Conservation (phyloP, 2,888 invertebrate species). For the Beris morrisii region DNA sequence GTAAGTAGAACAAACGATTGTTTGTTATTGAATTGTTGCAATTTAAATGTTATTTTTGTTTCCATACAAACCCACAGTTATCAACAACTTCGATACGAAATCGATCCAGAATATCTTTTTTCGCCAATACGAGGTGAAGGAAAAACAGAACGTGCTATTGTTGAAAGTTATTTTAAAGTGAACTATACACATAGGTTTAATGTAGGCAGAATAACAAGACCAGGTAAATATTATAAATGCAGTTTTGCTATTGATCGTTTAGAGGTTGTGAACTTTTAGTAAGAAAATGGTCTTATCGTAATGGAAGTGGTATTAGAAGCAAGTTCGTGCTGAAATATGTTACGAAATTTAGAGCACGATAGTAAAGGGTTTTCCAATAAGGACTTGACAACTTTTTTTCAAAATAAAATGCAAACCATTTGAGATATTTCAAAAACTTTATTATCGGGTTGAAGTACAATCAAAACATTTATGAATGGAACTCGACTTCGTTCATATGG, state of each 20-base stretch:
- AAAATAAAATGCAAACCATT: no score
- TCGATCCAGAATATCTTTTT: conserved; percentile 91
- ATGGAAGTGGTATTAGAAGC: no score
- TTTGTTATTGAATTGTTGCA: not conserved
- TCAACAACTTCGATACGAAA: conserved; percentile 83
- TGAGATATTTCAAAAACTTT: no score
- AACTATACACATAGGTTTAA: conserved; percentile 86
- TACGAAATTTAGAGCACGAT: no score
- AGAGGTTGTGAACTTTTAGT: no score
- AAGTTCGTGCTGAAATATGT: no score
- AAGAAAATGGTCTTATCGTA: no score
- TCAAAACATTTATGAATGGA: no score
- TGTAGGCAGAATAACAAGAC: conserved; percentile 83
- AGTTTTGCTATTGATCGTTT: not conserved
- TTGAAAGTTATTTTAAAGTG: conserved; percentile 82
- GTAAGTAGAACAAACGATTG: conserved; percentile 44
- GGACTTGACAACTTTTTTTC: no score
- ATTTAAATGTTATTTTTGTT: conserved; percentile 17
- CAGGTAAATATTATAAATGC: conserved; percentile 62
- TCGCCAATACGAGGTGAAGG: conserved; percentile 86
- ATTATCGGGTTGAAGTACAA: no score
- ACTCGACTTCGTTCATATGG: no score
- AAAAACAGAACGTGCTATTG: conserved; percentile 76
- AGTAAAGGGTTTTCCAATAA: no score
- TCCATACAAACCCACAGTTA: conserved; percentile 54